Base-by-base conservation (phyloP, 2,113 vertebrate genomes). In the Axis porcinus region DNA sequence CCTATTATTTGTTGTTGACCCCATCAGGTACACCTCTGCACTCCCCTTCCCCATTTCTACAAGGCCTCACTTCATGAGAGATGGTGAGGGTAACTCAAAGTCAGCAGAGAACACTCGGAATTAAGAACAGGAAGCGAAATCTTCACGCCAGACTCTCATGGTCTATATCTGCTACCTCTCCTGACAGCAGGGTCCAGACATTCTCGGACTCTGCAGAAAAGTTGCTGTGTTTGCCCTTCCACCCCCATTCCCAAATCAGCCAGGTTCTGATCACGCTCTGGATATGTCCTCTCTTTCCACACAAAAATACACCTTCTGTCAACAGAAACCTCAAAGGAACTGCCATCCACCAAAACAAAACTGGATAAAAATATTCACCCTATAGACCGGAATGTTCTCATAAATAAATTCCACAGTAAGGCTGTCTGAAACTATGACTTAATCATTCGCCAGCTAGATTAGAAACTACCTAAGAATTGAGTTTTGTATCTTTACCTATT, bases 101-200 rank as follows among this genome's bases (percentile, higher is more conserved):
- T 79, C 95, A 93, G 81, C 62, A 28, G 58, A 74, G 89, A 62
- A 70, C 76, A n/a, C 30, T 78, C 30, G 55, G 60, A 85, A 79
- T 70, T 45, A 57, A 36, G 40, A 85, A 54, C 83, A 92, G 89
- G 89, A 93, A 93, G 83, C 40, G 17, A 25, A 52, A 43, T 78
- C 60, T 25, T 23, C 43, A 14, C 15, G 13, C 40, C 3, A 21
- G 90, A 67, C 64, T 36, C 64, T 43, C 50, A 2, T 7, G 6
- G 5, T 33, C 70, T 36, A 30, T 82, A 40, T 83, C 64, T 14
- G 54, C 55, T 17, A 0, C 60, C 23, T 17, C 13, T 3, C 47
- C 10, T 40, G 5, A 47, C 28, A 43, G n/a, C 0, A 1, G 62
- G 58, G 58, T 84, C 14, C 62, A 1, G 19, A 27, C 36, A 28